Base-by-base conservation (phyloP, 37 sponge, comb jelly and placozoan species). In the Aphrocallistes beatrix region DNA sequence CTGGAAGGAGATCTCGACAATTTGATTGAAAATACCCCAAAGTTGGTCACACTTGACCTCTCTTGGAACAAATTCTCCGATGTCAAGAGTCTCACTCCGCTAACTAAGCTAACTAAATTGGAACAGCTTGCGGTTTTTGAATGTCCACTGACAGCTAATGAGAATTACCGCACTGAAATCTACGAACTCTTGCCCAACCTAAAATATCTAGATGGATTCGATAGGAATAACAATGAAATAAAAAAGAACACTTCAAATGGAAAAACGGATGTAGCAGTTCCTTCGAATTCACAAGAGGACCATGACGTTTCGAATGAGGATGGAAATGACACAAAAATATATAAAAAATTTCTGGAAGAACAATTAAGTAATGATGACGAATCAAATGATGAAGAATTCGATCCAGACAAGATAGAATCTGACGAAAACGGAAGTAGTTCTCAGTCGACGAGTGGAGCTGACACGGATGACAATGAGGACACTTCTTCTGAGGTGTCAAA, bases 131-230 rank as follows among this genome's bases (percentile, higher is more conserved):
- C 75, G 17, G 75, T 60, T 8, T 60, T 60, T 13, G 75, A 60
- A 3, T 60, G 75, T 28, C 75, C 75, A 25, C 34, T 60, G 8
- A 60, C 75, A 19, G n/a, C 75, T 6, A 60, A 60, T 13, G 75
- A 60, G 21, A 19, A 3, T 60, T 60, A 60, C n/a, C 75, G 75
- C 3, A 19, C 75, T 1, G 17, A 60, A 60, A 60, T 60, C 10
- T 60, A 60, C 75, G 75, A 60, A 60, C 21, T 60, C 28, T 13
- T 60, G n/a, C 75, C 75, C 28, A 60, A 60, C n/a, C n/a, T 60
- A 60, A 13, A 25, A 60, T 32, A 25, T 25, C 75, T 60, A 21
- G 75, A 60, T 28, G 75, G 75, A 13, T 60, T 60, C n/a, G 75
- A 60, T 28, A 60, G n/a, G 75, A 60, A 60, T 60, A 28, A 60